Percentiles rank a stretch among this genome's conserved stretches.
phyloP scores from a whole-genome alignment of 2,113 vertebrate genomes.

The Hemiscyllium ocellatum region DNA sequence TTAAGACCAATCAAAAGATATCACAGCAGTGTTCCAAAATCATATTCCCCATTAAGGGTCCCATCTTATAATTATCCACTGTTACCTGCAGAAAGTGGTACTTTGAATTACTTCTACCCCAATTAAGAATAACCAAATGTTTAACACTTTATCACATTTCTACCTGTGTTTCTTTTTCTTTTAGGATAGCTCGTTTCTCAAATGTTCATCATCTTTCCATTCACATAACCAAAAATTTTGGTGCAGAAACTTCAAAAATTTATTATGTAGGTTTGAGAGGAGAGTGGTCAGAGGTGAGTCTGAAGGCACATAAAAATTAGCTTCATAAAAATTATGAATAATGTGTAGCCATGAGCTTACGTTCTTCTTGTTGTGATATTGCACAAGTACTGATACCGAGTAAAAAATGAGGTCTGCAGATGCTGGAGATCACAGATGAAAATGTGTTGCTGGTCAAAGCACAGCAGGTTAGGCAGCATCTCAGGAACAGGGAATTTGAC shows the following conservation, averaged over 20 bases:
- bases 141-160: not conserved
- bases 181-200: conserved; percentile 87
- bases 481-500: too few relatives aligned
- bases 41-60: not conserved
- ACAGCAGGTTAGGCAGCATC: too few relatives aligned
- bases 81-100: conserved; percentile 7
- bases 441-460: too few relatives aligned
- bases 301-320: not conserved
- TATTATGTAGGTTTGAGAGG: conserved; percentile 89
- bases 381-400: not conserved
- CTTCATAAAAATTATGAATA: not conserved
- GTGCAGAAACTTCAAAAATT: conserved; percentile 76
- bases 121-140: not conserved
- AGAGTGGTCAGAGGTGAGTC: conserved; percentile 80
- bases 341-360: not conserved
- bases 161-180: conserved; percentile 36
- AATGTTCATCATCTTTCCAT: conserved; percentile 84
- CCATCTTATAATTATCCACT: not conserved
- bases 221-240: conserved; percentile 91
- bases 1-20: not conserved
- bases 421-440: too few relatives aligned
- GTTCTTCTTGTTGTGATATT: not conserved
- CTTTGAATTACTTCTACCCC: not conserved
- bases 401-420: too few relatives aligned
- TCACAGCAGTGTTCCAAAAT: not conserved